Evolutionary conservation across 2,888 invertebrate genomes (phyloP), one percentile per base, ranked within the genome.

Genomic region (Melieria picta): DNA sequence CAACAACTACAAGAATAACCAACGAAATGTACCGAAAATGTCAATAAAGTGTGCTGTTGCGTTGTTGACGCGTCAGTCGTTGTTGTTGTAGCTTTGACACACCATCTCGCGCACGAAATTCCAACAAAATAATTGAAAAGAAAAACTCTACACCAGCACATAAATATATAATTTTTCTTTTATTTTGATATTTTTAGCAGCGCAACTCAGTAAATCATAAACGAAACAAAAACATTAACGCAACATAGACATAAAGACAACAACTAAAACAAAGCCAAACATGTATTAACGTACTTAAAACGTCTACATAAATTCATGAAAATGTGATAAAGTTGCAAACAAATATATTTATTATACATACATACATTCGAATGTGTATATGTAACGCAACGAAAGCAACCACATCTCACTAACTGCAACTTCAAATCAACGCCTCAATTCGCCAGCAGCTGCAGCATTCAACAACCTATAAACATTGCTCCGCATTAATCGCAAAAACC

Each of bases 141-240:
- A 46, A 63, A 57, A 67, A 60, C 52, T 46, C 47, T 60, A 68
- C 42, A 60, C 46, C 30, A 30, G 61, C 62, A 69, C 57, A 69
- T 72, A 72, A 69, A 66, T 68, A 52, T 30, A 30, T 30, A 64
- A 74, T 67, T 73, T 52, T 67, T 72, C 69, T 65, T 69, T 62
- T 76, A 62, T 66, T 72, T 72, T 70, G 65, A 66, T 74, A 63
- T 60, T 64, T 30, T 30, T 30, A 30, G 30, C 30, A 30, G 30
- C 30, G 30, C 30, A 30, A 30, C 2, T 30, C 30, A 30, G 30
- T 30, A 30, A 30, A 30, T 30, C 30, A 30, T 30, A 30, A 30
- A 30, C 3, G 16, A 60, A 70, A 67, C 61, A 72, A 80, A 81
- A 80, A 80, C 82, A 80, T 82, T 82, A 78, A 78, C 81, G 80